Evolutionary conservation across 2,888 invertebrate genomes (phyloP), one percentile per base, ranked within the genome.

Genomic region (Eristalis arbustorum): DNA sequence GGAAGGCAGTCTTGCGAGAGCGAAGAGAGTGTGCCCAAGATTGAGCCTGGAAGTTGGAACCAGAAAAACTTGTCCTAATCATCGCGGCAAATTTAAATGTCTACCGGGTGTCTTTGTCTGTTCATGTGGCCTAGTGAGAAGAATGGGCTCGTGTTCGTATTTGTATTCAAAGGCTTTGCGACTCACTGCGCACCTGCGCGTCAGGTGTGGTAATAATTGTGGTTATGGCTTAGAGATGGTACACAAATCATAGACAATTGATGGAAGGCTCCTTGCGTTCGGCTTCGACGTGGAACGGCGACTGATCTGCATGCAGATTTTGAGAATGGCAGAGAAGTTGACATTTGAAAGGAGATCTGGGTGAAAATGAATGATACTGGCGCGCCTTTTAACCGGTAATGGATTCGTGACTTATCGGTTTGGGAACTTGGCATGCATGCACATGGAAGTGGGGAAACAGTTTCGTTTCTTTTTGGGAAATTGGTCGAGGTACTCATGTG

Each of bases 1-100:
- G 67, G 63, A 23, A 57, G 62, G 22, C 68, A 57, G 68, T 42
- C 18, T 79, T 49, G 66, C 34, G 34, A 66, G 78, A 49, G 31
- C 31, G 42, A 64, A 28, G 42, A 34, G 31, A 6, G 42, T 1
- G 56, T 40, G 28, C 13, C 68, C 13, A 31, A 56, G 31, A 34
- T n/a, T 40, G 71, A 11, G 59, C 22, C 37, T 61, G 37, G 37
- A 11, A n/a, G n/a, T 8, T 23, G 4, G 28, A 31, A 61, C 61
- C 25, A 62, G 31, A 59, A 42, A 22, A 61, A 71, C 62, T 62
- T 23, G 72, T 49, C 22, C 62, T 72, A 6, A 13, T n/a, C 28
- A 72, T 49, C 28, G 18, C 25, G 25, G 25, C 40, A 49, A 49
- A 49, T 49, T 49, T 49, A 18, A 18, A 49, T 49, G 49, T 49